These are phyloP conservation scores for Lasioglossum marginatum DNA, from an alignment of 2,888 invertebrate species.

Conservation along the genomic window DNA sequence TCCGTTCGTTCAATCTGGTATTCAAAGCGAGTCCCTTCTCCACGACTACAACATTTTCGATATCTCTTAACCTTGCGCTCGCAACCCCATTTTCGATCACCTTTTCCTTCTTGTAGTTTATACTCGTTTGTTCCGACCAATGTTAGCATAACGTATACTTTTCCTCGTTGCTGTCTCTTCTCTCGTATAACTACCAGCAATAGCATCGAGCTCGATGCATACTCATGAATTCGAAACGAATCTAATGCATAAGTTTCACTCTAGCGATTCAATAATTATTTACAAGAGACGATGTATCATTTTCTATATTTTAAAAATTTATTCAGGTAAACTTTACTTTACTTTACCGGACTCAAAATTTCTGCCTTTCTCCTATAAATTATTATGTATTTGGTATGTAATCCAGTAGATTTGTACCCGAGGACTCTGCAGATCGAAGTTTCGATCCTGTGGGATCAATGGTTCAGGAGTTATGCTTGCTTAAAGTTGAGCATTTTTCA, in stretches of 20 bases:
- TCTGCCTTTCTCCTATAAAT: no score
- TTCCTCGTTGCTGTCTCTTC: conserved; percentile 14
- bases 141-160: conserved; percentile 40
- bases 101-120: conserved; percentile 38
- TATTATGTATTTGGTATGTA: no score
- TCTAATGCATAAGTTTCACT: background rate
- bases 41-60: conserved; percentile 42
- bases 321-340: no score
- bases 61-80: conserved; percentile 68
- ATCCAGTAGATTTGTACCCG: no score
- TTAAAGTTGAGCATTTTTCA: no score
- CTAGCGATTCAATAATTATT: background rate
- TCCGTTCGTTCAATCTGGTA: conserved; percentile 36
- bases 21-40: conserved; percentile 57
- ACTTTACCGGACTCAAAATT: no score
- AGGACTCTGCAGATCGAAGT: no score
- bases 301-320: background rate
- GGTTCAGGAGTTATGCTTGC: no score
- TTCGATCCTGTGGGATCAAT: no score
- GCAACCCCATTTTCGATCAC: conserved; percentile 51
- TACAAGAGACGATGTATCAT: background rate
- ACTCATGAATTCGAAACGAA: background rate
- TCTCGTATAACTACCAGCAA: background rate
- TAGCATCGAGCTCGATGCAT: background rate
- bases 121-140: conserved; percentile 32